phyloP scores from a whole-genome alignment of 1,140 invertebrate genomes.

The Drosophila teissieri region DNA sequence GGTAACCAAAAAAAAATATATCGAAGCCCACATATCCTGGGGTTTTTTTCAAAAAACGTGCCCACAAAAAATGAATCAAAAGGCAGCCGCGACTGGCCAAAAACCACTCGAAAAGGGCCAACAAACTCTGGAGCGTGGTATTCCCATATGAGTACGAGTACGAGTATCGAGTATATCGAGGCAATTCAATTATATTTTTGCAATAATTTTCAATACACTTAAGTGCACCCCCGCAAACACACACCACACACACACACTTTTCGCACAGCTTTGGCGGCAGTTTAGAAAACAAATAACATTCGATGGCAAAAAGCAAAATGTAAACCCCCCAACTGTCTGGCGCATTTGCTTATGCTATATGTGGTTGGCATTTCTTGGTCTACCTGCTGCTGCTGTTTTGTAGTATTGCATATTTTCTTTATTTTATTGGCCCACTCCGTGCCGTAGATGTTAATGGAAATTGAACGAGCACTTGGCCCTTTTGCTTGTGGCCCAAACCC shows the following conservation, averaged over 20 bases:
- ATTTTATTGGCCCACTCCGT: constrained; percentile 67
- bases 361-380: constrained; percentile 31
- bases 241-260: too few relatives aligned
- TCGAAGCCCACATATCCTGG: constrained; percentile 17
- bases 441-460: constrained; percentile 74
- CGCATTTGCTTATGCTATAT: constrained; percentile 54
- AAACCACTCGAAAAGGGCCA: constrained; percentile 47
- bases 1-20: constrained; percentile 7
- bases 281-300: constrained; percentile 81
- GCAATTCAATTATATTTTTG: constrained; percentile 83
- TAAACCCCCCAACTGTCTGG: constrained; percentile 21
- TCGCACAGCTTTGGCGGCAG: constrained; percentile 58
- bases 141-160: constrained; percentile 35
- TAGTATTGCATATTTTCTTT: constrained; percentile 68
- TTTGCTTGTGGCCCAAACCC: constrained; percentile 40
- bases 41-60: constrained; percentile 3
- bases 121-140: constrained; percentile 35
- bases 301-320: constrained; percentile 37
- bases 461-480: constrained; percentile 63
- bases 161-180: constrained; percentile 26
- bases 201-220: constrained; percentile 84
- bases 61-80: constrained; percentile 72
- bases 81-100: constrained; percentile 38
- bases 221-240: constrained; percentile 53
- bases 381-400: constrained; percentile 25